Evolutionary conservation across 2,113 vertebrate genomes (phyloP).

Genomic region (Oophaga pumilio): DNA sequence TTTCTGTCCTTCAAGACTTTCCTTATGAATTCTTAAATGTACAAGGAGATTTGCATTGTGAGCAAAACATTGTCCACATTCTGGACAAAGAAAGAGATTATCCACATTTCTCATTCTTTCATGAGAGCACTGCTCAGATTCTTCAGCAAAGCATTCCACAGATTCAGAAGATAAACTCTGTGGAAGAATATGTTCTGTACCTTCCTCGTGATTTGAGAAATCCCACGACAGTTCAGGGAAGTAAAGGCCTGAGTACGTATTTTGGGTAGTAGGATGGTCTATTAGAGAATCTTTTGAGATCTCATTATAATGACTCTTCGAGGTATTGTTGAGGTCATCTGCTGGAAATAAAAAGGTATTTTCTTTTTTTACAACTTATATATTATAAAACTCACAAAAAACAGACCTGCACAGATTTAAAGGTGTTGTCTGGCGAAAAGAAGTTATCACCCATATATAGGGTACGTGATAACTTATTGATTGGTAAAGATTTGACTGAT

Average conservation of each 20-base stretch:
- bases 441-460: too few relatives aligned
- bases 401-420: too few relatives aligned
- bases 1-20: not conserved
- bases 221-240: not conserved
- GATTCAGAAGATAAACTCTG: not conserved
- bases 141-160: not conserved
- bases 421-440: too few relatives aligned
- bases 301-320: not conserved
- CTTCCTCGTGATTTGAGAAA: not conserved
- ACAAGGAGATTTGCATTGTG: not conserved
- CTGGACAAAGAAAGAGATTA: not conserved
- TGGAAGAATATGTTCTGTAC: not conserved
- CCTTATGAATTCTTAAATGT: not conserved
- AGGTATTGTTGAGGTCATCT: not conserved
- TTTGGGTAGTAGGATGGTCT: not conserved
- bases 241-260: not conserved
- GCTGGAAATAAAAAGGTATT: not conserved
- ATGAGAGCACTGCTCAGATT: not conserved
- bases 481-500: too few relatives aligned
- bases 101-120: not conserved
- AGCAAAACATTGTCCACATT: not conserved
- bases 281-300: not conserved
- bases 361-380: not conserved
- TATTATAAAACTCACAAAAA: too few relatives aligned
- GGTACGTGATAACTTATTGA: too few relatives aligned